Base-by-base conservation (phyloP, 2,888 invertebrate species). In the Pterostichus madidus region DNA sequence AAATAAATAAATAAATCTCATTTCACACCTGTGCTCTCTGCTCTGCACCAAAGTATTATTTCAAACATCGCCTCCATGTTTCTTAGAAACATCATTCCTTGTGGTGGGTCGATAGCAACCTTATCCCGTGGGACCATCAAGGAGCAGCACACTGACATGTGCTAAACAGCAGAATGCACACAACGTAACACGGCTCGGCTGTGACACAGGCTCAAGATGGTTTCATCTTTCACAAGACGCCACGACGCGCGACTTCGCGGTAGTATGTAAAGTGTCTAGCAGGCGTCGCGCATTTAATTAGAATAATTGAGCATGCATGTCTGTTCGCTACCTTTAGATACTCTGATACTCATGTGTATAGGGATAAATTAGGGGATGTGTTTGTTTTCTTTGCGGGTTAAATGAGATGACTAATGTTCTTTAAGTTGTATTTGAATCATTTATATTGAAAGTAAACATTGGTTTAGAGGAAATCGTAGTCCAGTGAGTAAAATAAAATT, bases 151-250 rank as follows among this genome's bases (percentile, higher is more conserved):
- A 24, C 17, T 73, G 46, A 73, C 73, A 73, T 73, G 73, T 73
- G 73, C 73, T 73, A 73, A 73, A 73, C 46, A 73, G 24, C 73
- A 73, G 24, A 15, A 46, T 59, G 59, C 59, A 17, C 59, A 59
- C 49, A 49, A 49, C n/a, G 49, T 39, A 39, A 6, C 39, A 8
- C 5, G 8, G 39, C 39, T 39, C 39, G 39, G 8, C 39, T 39
- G 7, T 39, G 39, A 39, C 39, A 39, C 5, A 6, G 5, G 6
- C 39, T 8, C 7, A 4, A 6, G 59, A 5, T 17, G 59, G 59
- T 59, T 13, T 59, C 13, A 17, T 59, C 59, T 59, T 59, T 59
- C 59, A 17, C 13, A 31, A 4, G 31, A 53, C 53, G 13, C 13
- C n/a, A n/a, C 2, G 53, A 53, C 53, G 53, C 13, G 3, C 11